Evolutionary conservation across 2,113 vertebrate species (phyloP), one percentile per base, ranked within the genome.

Genomic region (Synchiropus splendidus): DNA sequence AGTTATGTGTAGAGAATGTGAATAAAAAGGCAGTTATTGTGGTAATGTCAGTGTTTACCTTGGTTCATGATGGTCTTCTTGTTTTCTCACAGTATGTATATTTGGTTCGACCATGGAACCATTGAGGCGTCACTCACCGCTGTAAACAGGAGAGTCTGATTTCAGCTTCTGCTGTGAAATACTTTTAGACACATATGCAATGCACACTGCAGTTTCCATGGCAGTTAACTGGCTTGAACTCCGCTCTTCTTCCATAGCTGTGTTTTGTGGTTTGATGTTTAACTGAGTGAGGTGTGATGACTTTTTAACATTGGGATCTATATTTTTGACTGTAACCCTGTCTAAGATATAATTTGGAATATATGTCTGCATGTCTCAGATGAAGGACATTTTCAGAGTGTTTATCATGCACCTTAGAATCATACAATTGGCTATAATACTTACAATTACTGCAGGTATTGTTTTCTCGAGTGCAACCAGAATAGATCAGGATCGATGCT

Each of bases 61-160:
- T 27, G 33, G 37, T 39, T 46, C 50, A 48, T 68, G n/a, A n/a
- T n/a, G 45, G 48, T 73, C 43, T 51, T 54, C 50, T 30, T 78
- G 64, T 83, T 86, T 75, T 80, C 70, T 70, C 72, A 74, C 54
- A 46, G 40, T 44, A 49, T 64, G 42, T 72, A 69, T 67, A 73
- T 77, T 85, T 75, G 61, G 61, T 42, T 35, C 53, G 36, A 42
- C 33, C 39, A 33, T 74, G 48, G 56, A 57, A 45, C 61, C 58
- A 52, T 63, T 60, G 17, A 58, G 45, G 52, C 30, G 72, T 75
- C 55, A 59, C 70, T 64, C 63, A 56, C 45, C 21, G 63, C 21
- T 60, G 54, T 69, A 69, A 70, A 81, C 68, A 72, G 42, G 67
- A 48, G 50, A 57, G 40, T 59, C 39, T 69, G 63, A 62, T 67